phyloP scores from a whole-genome alignment of 2,888 invertebrate genomes.

The Mythimna ferrago region DNA sequence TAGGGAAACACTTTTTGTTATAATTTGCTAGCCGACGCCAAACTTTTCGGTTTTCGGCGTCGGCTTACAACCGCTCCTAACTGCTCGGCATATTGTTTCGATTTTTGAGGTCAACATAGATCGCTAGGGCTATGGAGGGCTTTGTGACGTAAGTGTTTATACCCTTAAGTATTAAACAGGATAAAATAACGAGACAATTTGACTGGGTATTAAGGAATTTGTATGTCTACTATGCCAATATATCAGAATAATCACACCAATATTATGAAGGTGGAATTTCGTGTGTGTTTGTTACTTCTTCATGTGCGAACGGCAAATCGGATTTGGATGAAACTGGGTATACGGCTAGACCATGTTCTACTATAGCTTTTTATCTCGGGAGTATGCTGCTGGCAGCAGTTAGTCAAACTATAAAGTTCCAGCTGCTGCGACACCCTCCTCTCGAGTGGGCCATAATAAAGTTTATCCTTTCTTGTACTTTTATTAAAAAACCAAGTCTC shows the following conservation, averaged over 20 bases:
- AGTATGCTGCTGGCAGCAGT: too few species aligned
- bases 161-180: not conserved
- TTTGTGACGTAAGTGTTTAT: conserved; percentile 21
- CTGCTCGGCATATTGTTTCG: conserved; percentile 23
- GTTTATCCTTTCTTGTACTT: too few species aligned
- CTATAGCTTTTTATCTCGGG: too few species aligned
- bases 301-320: too few species aligned
- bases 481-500: too few species aligned
- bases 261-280: too few species aligned
- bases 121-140: not conserved
- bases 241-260: too few species aligned
- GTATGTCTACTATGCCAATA: not conserved
- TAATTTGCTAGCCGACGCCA: conserved; percentile 69
- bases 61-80: conserved; percentile 24
- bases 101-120: conserved; percentile 36
- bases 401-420: too few species aligned
- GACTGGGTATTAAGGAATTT: conserved; percentile 11
- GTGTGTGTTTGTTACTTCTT: not conserved
- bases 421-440: too few species aligned
- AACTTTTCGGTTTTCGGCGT: conserved; percentile 65
- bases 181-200: conserved; percentile 9
- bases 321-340: too few species aligned
- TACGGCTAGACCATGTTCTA: too few species aligned
- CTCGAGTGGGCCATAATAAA: too few species aligned
- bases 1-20: conserved; percentile 63